These are phyloP conservation scores for Pseudopodoces humilis DNA, from an alignment of 2,113 vertebrate genomes.

Conservation along the genomic window DNA sequence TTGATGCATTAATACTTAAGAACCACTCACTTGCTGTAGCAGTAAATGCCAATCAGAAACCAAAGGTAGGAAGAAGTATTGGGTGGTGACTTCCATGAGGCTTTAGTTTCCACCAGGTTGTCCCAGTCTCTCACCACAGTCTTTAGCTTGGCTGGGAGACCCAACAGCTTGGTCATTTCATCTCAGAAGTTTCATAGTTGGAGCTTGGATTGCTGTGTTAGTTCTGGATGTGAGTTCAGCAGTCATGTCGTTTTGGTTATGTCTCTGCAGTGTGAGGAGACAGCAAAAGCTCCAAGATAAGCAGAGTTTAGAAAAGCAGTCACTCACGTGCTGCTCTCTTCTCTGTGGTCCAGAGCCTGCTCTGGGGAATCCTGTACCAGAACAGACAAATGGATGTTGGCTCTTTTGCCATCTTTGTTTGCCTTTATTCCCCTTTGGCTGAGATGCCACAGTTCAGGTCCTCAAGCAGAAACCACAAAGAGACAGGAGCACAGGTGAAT, in stretches of 20 bases:
- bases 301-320: background rate
- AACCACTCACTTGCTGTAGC: background rate
- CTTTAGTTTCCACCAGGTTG: background rate
- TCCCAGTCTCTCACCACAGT: background rate
- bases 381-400: background rate
- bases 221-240: background rate
- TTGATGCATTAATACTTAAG: background rate
- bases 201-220: background rate
- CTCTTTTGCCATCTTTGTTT: background rate
- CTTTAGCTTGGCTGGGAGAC: background rate
- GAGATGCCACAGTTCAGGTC: background rate
- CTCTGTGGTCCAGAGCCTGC: background rate
- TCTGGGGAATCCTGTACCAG: background rate
- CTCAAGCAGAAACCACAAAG: background rate
- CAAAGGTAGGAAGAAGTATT: background rate
- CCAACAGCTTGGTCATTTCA: background rate
- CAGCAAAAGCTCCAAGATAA: background rate
- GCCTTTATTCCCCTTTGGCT: background rate
- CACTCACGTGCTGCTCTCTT: background rate
- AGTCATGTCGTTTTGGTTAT: background rate
- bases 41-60: background rate
- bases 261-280: background rate
- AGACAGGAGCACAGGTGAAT: background rate
- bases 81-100: rapidly evolving
- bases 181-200: background rate